Conservation (phyloP, 2,113 vertebrate species). For the Eptesicus fuscus region DNA sequence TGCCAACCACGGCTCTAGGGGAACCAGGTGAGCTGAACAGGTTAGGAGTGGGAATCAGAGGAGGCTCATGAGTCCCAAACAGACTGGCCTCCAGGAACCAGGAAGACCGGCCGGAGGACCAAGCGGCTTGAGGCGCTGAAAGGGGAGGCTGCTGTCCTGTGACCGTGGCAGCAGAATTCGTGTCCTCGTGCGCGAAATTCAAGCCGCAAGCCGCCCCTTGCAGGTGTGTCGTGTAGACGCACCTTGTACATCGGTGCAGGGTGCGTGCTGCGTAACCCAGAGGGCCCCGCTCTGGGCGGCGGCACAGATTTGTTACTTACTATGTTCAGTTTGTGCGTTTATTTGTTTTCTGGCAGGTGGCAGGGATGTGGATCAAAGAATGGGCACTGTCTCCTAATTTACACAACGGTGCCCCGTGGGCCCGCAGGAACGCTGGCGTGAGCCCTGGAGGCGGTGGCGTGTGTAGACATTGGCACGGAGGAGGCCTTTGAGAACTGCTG, state of each 20-base stretch:
- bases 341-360: background rate
- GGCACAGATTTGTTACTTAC: background rate
- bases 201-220: background rate
- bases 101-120: too few relatives aligned
- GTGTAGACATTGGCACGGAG: background rate
- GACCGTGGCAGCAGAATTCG: background rate
- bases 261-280: too few relatives aligned
- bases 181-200: background rate
- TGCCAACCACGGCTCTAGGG: background rate
- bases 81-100: background rate
- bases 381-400: background rate
- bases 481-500: background rate
- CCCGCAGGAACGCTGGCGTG: background rate
- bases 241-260: background rate
- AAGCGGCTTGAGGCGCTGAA: background rate
- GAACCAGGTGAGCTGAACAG: background rate
- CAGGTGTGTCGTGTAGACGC: background rate
- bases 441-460: rapidly evolving
- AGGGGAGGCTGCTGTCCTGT: background rate
- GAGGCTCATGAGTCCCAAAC: background rate
- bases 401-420: too few relatives aligned
- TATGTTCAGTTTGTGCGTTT: background rate
- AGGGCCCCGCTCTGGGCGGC: background rate
- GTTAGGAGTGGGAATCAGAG: background rate
- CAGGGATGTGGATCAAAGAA: background rate